phyloP scores from a whole-genome alignment of 2,113 vertebrate genomes.

The Pampusana beccarii region DNA sequence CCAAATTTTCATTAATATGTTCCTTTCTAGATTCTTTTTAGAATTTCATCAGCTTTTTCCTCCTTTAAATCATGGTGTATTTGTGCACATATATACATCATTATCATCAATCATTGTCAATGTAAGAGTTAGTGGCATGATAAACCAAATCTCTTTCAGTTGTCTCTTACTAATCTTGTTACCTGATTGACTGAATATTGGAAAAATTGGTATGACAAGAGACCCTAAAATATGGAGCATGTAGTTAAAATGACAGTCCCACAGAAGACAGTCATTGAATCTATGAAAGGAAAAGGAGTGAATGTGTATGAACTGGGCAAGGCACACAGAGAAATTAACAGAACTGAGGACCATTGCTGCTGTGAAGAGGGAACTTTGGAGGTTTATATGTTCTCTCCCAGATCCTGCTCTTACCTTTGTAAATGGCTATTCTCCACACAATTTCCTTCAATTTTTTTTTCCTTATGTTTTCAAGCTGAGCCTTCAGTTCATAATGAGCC shows the following conservation, averaged over 20 bases:
- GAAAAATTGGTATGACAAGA: constrained; percentile 21
- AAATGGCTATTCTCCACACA: background rate
- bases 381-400: background rate
- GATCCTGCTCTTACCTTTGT: background rate
- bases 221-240: background rate
- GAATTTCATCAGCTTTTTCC: background rate
- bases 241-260: background rate
- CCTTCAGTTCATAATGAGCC: background rate
- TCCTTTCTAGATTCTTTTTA: background rate
- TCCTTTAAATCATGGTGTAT: background rate
- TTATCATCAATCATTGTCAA: constrained; percentile 40
- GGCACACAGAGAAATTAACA: background rate
- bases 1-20: background rate
- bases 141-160: background rate
- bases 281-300: background rate
- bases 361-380: background rate
- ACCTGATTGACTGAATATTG: constrained; percentile 8
- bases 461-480: background rate
- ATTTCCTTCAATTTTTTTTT: background rate
- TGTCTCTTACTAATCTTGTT: background rate
- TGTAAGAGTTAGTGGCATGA: background rate
- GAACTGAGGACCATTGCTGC: background rate
- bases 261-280: background rate
- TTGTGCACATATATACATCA: background rate
- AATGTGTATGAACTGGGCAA: background rate